Base-by-base conservation (phyloP, 2,797 vertebrate species). In the Cirrhinus mrigala region DNA sequence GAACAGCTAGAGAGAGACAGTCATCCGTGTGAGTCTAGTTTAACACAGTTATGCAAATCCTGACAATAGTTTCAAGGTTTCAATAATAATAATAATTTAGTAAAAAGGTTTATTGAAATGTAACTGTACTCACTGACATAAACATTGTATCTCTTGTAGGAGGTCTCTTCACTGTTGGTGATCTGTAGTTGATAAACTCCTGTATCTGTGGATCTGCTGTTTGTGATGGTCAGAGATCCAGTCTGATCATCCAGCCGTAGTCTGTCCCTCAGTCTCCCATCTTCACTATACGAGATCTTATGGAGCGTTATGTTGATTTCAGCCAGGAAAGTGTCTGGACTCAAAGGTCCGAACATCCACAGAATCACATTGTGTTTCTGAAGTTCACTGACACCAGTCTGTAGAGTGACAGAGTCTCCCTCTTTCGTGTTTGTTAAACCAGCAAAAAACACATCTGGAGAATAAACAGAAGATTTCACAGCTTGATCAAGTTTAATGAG, bases 401-500 rank as follows among this genome's bases (percentile, higher is more conserved):
- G 18, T 56, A 56, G 54, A 52, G 15, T 74, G n/a, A 74, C 2
- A 16, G 71, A 29, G 20, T 50, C 46, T 20, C 71, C 71, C 46
- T 74, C 71, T 52, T 74, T 29, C 15, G 4, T 29, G 71, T 74
- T 74, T 11, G 24, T 74, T 50, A 75, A 20, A 18, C 71, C 71
- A 20, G 71, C 71, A 52, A 75, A 75, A 75, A 75, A 75, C 71
- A 75, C 71, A 75, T 75, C 71, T 75, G 48, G 27, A 75, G 16
- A 29, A 16, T 16, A 9, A 75, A 52, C 48, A 52, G 9, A 0
- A 15, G 44, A 16, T 46, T 48, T 74, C 15, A 74, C 46, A 2
- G 44, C 24, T 18, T 64, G 69, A 44, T 15, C 54, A 22, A 0
- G 8, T 22, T 22, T 22, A 56, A 56, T 56, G 7, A 22, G 22